Evolutionary conservation across 2,797 vertebrate genomes (phyloP).

Genomic region (Paguma larvata): DNA sequence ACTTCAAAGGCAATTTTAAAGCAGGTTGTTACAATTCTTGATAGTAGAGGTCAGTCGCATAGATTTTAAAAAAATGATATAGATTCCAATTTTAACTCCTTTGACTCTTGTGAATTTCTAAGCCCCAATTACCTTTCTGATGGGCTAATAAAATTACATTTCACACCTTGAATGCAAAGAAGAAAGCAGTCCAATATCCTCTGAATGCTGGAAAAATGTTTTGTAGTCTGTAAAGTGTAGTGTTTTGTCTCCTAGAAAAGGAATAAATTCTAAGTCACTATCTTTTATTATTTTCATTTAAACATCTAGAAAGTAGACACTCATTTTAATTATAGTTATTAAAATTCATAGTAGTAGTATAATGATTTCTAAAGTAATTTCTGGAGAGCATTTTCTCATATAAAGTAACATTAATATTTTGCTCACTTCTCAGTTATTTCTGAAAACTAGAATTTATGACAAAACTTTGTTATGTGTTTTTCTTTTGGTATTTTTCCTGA

Average conservation of each 20-base stretch:
- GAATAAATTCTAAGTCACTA: neutral
- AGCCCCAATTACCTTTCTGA: neutral
- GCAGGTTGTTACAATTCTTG: neutral
- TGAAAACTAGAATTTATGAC: slow-evolving; percentile 59
- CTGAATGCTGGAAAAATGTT: slow-evolving; percentile 52
- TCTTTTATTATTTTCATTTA: slow-evolving; percentile 58
- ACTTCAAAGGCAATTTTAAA: neutral
- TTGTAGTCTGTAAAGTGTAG: slow-evolving; percentile 16
- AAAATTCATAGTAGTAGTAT: slow-evolving; percentile 6
- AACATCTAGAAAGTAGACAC: neutral
- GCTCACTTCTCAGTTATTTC: slow-evolving; percentile 46
- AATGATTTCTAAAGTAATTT: slow-evolving; percentile 63
- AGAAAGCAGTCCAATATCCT: slow-evolving; percentile 54
- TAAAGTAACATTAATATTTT: slow-evolving; percentile 65
- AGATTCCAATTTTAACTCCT: neutral
- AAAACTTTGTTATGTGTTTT: slow-evolving; percentile 72
- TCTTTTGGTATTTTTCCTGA: slow-evolving; percentile 88
- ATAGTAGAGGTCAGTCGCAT: slow-evolving; percentile 11
- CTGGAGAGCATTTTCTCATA: neutral
- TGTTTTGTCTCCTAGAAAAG: slow-evolving; percentile 15
- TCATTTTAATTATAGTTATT: slow-evolving; percentile 23
- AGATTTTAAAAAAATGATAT: slow-evolving; percentile 37
- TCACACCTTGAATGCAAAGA: slow-evolving; percentile 43
- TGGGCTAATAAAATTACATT: slow-evolving; percentile 34
- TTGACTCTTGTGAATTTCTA: slow-evolving; percentile 53